phyloP scores from a whole-genome alignment of 2,888 invertebrate species.

The Cremastobaeus sp. region DNA sequence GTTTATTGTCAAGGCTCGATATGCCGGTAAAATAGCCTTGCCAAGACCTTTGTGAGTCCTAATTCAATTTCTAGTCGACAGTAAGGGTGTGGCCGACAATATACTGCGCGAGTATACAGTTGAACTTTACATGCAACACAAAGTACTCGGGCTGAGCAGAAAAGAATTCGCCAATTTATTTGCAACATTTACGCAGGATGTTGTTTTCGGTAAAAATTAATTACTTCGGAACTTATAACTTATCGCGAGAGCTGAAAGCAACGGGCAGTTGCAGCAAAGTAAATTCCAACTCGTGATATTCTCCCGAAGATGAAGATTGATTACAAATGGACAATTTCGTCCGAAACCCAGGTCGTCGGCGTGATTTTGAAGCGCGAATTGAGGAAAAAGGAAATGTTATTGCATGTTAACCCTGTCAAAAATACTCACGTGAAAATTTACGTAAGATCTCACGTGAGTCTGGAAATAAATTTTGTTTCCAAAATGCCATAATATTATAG shows the following conservation, averaged over 20 bases:
- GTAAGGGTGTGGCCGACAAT: constrained; percentile 50
- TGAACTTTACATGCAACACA: constrained; percentile 45
- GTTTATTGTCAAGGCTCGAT: constrained; percentile 29
- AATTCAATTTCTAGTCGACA: constrained; percentile 48
- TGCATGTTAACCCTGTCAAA: neutral
- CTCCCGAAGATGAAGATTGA: constrained; percentile 23
- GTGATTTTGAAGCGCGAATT: no score
- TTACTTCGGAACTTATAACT: constrained; percentile 17
- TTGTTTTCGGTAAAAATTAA: constrained; percentile 2
- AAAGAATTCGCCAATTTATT: constrained; percentile 23
- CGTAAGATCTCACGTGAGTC: no score
- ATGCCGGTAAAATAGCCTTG: constrained; percentile 40
- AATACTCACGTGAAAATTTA: no score
- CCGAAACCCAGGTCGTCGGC: no score
- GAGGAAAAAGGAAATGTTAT: no score
- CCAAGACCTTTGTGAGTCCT: constrained; percentile 46
- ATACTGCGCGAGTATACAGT: constrained; percentile 14
- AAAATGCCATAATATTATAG: no score
- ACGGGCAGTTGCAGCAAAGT: constrained; percentile 23
- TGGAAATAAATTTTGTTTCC: no score
- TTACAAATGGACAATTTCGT: constrained; percentile 14
- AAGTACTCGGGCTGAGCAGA: constrained; percentile 16
- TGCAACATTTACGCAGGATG: neutral
- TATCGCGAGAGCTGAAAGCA: constrained; percentile 4
- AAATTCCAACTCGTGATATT: constrained; percentile 25